Evolutionary conservation across 2,797 vertebrate species (phyloP).

Genomic region (Kryptopterus vitreolus): DNA sequence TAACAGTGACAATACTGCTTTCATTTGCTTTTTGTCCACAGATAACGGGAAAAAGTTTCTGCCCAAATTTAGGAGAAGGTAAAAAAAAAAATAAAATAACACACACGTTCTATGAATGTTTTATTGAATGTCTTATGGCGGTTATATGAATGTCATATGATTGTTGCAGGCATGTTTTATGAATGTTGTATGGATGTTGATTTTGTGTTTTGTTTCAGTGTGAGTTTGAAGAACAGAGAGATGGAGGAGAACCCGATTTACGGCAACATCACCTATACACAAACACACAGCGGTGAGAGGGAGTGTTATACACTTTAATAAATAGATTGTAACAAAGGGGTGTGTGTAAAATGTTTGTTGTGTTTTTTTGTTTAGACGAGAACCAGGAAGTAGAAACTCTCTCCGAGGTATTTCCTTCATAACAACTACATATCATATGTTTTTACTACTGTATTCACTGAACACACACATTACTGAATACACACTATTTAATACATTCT

Average conservation of each 20-base stretch:
- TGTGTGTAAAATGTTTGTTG: not conserved
- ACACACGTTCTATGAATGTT: too few species aligned
- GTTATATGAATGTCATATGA: too few species aligned
- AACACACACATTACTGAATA: too few species aligned
- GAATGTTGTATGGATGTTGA: not conserved
- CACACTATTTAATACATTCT: too few species aligned
- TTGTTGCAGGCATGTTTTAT: too few species aligned
- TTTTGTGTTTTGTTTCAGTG: conserved; percentile 28
- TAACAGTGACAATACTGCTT: not conserved
- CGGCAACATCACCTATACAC: conserved; percentile 20
- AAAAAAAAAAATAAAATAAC: not conserved
- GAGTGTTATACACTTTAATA: not conserved
- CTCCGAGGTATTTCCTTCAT: not conserved
- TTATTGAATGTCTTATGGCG: too few species aligned
- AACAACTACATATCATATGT: not conserved
- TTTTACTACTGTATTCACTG: not conserved
- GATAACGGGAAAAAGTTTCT: not conserved
- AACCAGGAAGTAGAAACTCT: conserved; percentile 37
- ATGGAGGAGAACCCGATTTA: conserved; percentile 63
- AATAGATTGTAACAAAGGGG: not conserved
- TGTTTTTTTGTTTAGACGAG: conserved; percentile 32
- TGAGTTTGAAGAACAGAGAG: conserved; percentile 56
- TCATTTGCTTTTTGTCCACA: conserved; percentile 22
- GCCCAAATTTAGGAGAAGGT: conserved; percentile 8
- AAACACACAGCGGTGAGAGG: not conserved